phyloP scores from a whole-genome alignment of 1,140 invertebrate genomes.

The Stegodyphus dumicola region DNA sequence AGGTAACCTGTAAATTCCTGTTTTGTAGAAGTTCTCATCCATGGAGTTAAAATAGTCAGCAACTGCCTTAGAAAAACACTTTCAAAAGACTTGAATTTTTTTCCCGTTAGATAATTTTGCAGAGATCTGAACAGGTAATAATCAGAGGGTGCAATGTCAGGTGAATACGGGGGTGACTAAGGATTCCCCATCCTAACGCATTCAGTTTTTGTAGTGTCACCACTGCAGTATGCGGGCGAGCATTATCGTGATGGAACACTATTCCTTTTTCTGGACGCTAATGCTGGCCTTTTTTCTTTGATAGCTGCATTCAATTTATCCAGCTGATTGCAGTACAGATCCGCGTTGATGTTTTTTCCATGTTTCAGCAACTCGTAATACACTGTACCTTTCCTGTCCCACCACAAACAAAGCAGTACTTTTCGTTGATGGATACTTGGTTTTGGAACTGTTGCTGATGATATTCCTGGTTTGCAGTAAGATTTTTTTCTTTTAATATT shows the following conservation, averaged over 20 bases:
- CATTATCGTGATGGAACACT: too few relatives aligned
- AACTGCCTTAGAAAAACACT: too few relatives aligned
- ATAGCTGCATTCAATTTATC: constrained; percentile 25
- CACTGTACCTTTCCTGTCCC: too few relatives aligned
- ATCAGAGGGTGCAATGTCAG: constrained; percentile 66
- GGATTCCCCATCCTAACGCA: too few relatives aligned
- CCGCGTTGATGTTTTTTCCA: too few relatives aligned
- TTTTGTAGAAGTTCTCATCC: too few relatives aligned
- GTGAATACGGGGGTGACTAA: constrained; percentile 66
- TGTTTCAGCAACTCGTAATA: too few relatives aligned
- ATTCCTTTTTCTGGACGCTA: constrained; percentile 11
- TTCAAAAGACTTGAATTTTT: background rate
- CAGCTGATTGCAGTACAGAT: constrained; percentile 9
- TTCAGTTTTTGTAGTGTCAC: too few relatives aligned
- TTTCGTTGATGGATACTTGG: background rate
- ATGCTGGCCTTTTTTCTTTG: constrained; percentile 16
- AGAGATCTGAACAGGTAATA: constrained; percentile 65
- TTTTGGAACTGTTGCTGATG: background rate
- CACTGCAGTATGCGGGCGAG: too few relatives aligned
- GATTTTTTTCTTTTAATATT: background rate
- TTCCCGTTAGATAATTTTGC: constrained; percentile 32
- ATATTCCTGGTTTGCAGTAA: background rate
- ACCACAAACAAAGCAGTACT: too few relatives aligned
- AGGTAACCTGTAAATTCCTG: too few relatives aligned
- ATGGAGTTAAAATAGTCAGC: too few relatives aligned